Percentiles rank a stretch among this genome's conserved stretches.
phyloP scores from a whole-genome alignment of 2,797 vertebrate genomes.

The Caiman crocodilus region DNA sequence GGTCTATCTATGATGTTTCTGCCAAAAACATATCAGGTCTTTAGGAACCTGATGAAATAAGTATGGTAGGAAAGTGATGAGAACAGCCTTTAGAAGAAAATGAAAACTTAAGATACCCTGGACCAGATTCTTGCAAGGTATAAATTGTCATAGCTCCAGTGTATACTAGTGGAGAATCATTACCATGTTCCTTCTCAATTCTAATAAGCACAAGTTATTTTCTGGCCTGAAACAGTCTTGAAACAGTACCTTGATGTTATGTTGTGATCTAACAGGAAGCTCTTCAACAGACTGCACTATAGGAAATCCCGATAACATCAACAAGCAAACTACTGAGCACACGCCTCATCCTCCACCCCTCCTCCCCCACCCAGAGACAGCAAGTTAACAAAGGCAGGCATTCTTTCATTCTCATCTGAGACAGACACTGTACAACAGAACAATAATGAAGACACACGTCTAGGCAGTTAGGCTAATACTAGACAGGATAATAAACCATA shows the following conservation, averaged over 20 bases:
- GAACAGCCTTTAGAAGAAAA: not conserved
- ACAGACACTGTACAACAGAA: not conserved
- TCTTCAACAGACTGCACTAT: not conserved
- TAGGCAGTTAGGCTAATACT: not conserved
- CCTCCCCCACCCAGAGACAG: accelerated
- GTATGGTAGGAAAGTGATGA: not conserved
- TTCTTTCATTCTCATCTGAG: not conserved
- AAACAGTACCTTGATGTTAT: not conserved
- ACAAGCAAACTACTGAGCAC: not conserved
- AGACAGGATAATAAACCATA: not conserved
- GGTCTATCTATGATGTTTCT: not conserved
- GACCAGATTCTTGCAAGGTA: not conserved
- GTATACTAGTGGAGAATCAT: constrained; percentile 28
- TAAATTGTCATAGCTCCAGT: constrained; percentile 23
- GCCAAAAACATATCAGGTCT: not conserved
- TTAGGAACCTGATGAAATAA: not conserved
- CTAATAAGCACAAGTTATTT: not conserved
- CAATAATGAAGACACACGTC: not conserved
- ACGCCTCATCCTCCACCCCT: not conserved
- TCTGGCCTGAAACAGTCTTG: not conserved
- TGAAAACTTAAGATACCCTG: not conserved
- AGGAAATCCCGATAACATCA: constrained; percentile 16
- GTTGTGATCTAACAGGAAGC: constrained; percentile 40
- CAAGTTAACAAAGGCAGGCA: not conserved
- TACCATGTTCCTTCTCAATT: not conserved